Evolutionary conservation across 2,113 vertebrate species (phyloP), one percentile per base, ranked within the genome.

Genomic region (Spilogale gracilis): DNA sequence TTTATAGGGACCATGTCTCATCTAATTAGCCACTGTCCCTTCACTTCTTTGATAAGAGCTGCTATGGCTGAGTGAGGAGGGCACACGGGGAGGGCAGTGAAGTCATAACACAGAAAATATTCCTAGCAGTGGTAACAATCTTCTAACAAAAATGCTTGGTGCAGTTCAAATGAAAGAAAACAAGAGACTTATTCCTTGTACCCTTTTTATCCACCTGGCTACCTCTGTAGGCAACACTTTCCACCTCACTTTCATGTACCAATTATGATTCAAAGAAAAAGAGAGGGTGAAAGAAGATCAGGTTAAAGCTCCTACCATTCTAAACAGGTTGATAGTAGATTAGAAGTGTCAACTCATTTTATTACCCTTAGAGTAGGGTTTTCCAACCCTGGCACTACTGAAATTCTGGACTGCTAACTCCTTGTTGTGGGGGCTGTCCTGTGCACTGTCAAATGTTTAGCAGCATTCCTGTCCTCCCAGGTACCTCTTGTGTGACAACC

Each of bases 21-120:
- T 69, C 81, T 48, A 89, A 84, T 54, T 38, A 94, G 52, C 43
- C 25, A 69, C 60, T 30, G 43, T 58, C 82, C 20, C 61, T 73
- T 97, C 20, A 52, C 14, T 83, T 95, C 38, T 94, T 74, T 86
- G 60, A 50, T 60, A 30, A 73, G 84, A 94, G 74, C 38, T 65
- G 32, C 58, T 9, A 48, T 17, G 27, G 76, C 30, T 89, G 50
- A 89, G 38, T 32, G 63, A 85, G 85, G n/a, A 80, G 79, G 65
- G 32, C 65, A 17, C 7, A 25, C 16, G 61, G 25, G 2, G n/a
- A 61, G 45, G 32, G 52, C 0, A 32, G 9, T 20, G 21, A 83
- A 93, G 14, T 73, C 2, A 38, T 48, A 71, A 87, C 48, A 54
- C 6, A 76, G 56, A 79, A 94, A 89, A 89, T 52, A 48, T 60